Base-by-base conservation (phyloP, 1,140 invertebrate species). In the Euwallacea similis region DNA sequence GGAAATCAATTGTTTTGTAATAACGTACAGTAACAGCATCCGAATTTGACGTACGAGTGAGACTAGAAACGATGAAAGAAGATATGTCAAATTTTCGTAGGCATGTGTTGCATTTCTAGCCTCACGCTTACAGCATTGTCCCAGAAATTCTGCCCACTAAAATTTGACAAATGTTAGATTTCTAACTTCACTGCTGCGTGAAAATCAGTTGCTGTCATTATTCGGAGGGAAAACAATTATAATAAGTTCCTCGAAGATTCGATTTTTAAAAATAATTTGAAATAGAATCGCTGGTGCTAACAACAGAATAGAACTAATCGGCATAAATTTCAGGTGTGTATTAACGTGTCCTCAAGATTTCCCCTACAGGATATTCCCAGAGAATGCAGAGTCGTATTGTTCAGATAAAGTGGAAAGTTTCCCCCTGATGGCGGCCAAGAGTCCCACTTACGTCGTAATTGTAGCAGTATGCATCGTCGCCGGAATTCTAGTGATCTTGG, bases 321-420 rank as follows among this genome's bases (percentile, higher is more conserved):
- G 16, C 6, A 15, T 46, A 9, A 15, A 33, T 64, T 98, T 98
- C 80, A 94, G 94, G 73, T 99, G 96, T 79, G 94, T 95, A 0
- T 85, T 89, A 0, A 86, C 84, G 3, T 98, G 96, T 80, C 95
- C 97, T 0, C 76, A 85, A 0, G 89, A 93, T 47, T 86, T 88
- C 72, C 92, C 92, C 0, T 88, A 93, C 76, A 91, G 92, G 80
- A 89, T 92, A 56, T 93, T 91, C 75, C 87, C 88, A 0, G 87
- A 88, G 43, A 89, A 90, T 74, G 85, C 87, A 9, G 92, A 94
- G 64, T 90, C 93, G 0, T 95, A 91, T 66, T 97, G 94, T 81
- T 92, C 91, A 0, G 85, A 87, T 7, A 87, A 88, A 71, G 84
- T 87, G 69, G 50, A 59, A 50, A 73, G 70, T 67, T 66, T 69